phyloP scores from a whole-genome alignment of 2,888 invertebrate species.

The Tortrix viridana region DNA sequence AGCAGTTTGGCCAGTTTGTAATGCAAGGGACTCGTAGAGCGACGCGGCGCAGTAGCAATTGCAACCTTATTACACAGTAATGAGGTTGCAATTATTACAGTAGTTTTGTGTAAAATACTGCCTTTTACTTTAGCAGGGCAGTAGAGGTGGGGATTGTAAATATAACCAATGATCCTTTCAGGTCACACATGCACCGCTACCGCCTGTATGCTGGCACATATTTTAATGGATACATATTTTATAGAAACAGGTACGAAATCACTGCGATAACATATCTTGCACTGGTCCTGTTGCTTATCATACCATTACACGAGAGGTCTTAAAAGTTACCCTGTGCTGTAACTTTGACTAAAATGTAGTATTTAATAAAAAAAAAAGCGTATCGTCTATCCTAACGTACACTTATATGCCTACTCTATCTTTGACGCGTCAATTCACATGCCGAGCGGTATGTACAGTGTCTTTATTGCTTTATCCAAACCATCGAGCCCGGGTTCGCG shows the following conservation, averaged over 20 bases:
- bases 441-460: conserved; percentile 40
- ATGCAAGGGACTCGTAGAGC: too few relatives aligned
- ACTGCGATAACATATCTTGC: conserved; percentile 41
- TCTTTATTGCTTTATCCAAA: background rate
- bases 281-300: conserved; percentile 46
- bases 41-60: too few relatives aligned
- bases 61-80: too few relatives aligned
- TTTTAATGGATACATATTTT: background rate
- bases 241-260: background rate
- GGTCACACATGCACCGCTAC: too few relatives aligned
- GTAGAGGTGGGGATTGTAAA: too few relatives aligned
- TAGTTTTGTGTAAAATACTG: too few relatives aligned
- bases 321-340: conserved; percentile 57
- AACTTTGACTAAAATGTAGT: conserved; percentile 46
- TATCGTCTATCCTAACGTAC: conserved; percentile 58
- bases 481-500: background rate
- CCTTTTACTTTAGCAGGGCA: too few relatives aligned
- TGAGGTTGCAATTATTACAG: too few relatives aligned
- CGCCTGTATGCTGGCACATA: too few relatives aligned
- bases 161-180: too few relatives aligned
- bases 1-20: too few relatives aligned
- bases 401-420: conserved; percentile 53
- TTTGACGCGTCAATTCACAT: conserved; percentile 55
- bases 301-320: conserved; percentile 45
- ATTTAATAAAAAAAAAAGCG: conserved; percentile 56